Conservation (phyloP, 2,113 vertebrate genomes). For the Potamarius usumacintae region DNA sequence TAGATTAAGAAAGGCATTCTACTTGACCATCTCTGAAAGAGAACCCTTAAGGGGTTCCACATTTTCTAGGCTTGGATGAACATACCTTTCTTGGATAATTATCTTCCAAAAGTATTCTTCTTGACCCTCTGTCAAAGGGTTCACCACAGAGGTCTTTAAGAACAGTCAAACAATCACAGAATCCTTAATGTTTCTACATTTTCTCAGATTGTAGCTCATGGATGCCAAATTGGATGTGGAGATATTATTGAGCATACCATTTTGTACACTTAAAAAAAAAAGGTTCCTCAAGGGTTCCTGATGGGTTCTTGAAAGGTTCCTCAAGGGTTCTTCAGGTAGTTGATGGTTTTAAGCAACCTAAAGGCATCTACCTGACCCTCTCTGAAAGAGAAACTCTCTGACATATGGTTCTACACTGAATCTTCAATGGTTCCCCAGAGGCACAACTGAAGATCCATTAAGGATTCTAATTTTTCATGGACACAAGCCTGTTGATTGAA, state of each 20-base stretch:
- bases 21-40: not conserved
- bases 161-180: not conserved
- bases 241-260: not conserved
- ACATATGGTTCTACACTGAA: not conserved
- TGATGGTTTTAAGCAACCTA: not conserved
- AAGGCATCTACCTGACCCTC: not conserved
- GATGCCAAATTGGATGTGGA: not conserved
- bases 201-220: not conserved
- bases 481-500: not conserved
- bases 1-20: not conserved
- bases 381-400: not conserved
- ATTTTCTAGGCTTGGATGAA: not conserved
- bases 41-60: not conserved
- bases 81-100: not conserved
- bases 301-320: not conserved
- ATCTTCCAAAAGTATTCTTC: not conserved
- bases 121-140: not conserved
- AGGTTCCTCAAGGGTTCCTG: not conserved
- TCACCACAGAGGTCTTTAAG: not conserved
- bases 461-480: not conserved
- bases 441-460: not conserved
- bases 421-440: not conserved
- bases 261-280: not conserved
- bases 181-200: not conserved
- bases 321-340: not conserved